These are phyloP conservation scores for Onthophagus sagittarius DNA, from an alignment of 2,888 invertebrate species.

Conservation along the genomic window DNA sequence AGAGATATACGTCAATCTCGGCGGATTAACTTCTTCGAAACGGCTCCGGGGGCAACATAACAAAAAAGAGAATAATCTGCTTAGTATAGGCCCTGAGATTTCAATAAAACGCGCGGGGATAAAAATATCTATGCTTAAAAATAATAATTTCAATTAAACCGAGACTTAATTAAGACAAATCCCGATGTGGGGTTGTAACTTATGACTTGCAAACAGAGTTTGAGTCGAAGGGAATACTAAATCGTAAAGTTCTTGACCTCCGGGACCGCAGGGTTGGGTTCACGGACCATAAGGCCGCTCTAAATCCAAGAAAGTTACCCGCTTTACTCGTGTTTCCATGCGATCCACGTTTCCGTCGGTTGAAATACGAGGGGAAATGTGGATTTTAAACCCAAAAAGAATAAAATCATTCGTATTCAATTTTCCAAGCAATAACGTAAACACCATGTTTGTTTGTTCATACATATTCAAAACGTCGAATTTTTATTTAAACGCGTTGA, in stretches of 20 bases:
- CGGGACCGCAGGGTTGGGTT: not conserved
- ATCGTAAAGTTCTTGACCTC: not conserved
- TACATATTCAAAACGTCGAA: not conserved
- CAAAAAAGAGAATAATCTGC: not conserved
- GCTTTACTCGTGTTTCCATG: conserved; percentile 46
- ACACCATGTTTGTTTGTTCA: too few relatives aligned
- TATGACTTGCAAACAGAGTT: not conserved
- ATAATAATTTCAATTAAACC: too few relatives aligned
- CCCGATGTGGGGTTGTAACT: not conserved
- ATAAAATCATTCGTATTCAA: too few relatives aligned
- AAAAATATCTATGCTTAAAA: too few relatives aligned
- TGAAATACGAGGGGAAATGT: not conserved
- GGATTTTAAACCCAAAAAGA: not conserved
- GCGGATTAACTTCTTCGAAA: not conserved
- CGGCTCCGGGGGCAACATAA: not conserved
- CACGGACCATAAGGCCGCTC: conserved; percentile 43
- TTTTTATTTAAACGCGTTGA: not conserved
- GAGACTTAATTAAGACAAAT: not conserved
- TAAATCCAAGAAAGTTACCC: conserved; percentile 47
- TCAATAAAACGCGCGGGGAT: not conserved
- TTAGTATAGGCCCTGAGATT: not conserved
- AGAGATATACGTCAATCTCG: conserved; percentile 11
- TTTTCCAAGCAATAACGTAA: too few relatives aligned
- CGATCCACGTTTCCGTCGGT: conserved; percentile 45
- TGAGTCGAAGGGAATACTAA: not conserved